phyloP scores from a whole-genome alignment of 2,888 invertebrate species.

The Dryocosmus kuriphilus region DNA sequence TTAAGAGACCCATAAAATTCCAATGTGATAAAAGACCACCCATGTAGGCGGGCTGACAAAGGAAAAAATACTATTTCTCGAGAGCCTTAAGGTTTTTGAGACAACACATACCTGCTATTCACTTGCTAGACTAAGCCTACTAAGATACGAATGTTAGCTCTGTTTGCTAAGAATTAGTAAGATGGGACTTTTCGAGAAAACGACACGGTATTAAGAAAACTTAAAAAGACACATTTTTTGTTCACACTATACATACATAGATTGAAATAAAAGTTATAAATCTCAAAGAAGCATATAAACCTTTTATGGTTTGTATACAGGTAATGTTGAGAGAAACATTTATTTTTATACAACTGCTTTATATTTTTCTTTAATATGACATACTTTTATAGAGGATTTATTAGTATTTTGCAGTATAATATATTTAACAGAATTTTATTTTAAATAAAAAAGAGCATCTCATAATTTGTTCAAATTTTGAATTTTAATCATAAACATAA shows the following conservation, averaged over 20 bases:
- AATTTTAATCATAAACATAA: too few relatives aligned
- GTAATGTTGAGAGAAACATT: not conserved
- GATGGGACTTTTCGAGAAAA: slow-evolving; percentile 31
- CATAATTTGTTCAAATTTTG: too few relatives aligned
- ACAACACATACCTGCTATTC: slow-evolving; percentile 72
- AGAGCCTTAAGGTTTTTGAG: slow-evolving; percentile 65
- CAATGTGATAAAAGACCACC: slow-evolving; percentile 41
- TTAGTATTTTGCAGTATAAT: too few relatives aligned
- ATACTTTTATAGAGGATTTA: too few relatives aligned
- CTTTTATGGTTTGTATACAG: not conserved
- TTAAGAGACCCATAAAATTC: slow-evolving; percentile 42
- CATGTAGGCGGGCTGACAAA: slow-evolving; percentile 8
- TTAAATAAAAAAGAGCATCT: too few relatives aligned
- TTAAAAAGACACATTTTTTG: not conserved
- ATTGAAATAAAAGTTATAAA: not conserved
- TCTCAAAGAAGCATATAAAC: not conserved
- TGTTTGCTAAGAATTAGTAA: slow-evolving; percentile 46
- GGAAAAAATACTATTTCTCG: slow-evolving; percentile 48
- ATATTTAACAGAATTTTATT: too few relatives aligned
- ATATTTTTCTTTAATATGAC: not conserved
- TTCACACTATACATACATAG: not conserved
- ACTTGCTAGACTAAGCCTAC: slow-evolving; percentile 58
- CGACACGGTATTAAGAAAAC: slow-evolving; percentile 1
- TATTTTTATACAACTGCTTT: not conserved
- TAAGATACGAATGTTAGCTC: slow-evolving; percentile 34